Evolutionary conservation across 2,113 vertebrate genomes (phyloP), one percentile per base, ranked within the genome.

Genomic region (Eretmodus cyanostictus): DNA sequence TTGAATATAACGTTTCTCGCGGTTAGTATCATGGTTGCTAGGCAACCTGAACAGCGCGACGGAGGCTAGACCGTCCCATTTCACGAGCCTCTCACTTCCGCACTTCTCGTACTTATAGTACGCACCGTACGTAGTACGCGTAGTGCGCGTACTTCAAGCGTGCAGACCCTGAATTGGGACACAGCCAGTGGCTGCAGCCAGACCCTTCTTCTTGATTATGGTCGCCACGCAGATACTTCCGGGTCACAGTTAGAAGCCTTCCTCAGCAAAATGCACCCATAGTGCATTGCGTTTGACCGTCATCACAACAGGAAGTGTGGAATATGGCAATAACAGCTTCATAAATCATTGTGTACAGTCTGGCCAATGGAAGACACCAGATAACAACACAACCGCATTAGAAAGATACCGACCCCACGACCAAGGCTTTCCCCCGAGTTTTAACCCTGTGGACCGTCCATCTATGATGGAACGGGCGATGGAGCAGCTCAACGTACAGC

Each of bases 381-480:
- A 49, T 71, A 61, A 36, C 66, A 19, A 9, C 38, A 3, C 34
- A 4, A 4, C 17, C 7, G 31, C 27, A 31, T n/a, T 12, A 76
- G 51, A 83, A 83, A 11, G 17, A 9, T 16, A 22, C 92, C 90
- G 81, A 81, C 36, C 5, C 9, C 27, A 17, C 73, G 12, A 47
- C 9, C 51, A 78, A 84, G 86, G 86, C 86, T 83, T 54, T 42
- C 89, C 57, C 29, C 83, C 24, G 13, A 71, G 36, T 27, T 90
- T 92, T 59, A 24, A 63, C 47, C 53, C 31, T n/a, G 83, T 71
- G 87, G 81, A 81, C 22, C 31, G 80, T 40, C 84, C 80, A 55
- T 97, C 38, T 97, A 98, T 97, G 95, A 99, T 99, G 98, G 98
- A 99, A 97, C 97, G 98, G 96, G 98, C 98, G 94, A 99, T 99